Base-by-base conservation (phyloP, 2,113 vertebrate genomes). In the Actenoides hombroni region DNA sequence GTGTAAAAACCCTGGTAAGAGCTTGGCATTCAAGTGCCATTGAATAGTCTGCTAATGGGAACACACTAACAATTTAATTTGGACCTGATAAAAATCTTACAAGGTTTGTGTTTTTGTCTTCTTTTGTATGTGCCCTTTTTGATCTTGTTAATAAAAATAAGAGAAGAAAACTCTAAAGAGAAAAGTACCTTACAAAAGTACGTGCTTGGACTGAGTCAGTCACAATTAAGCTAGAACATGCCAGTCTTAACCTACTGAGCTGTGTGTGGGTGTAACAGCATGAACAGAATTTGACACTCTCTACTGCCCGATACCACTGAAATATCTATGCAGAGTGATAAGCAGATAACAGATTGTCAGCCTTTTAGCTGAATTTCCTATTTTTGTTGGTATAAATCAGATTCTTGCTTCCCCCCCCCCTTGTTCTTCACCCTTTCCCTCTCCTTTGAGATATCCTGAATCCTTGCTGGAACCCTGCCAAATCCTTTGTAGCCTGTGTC, bases 291-390 rank as follows among this genome's bases (percentile, higher is more conserved):
- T 92, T 95, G 96, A 97, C 96, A 96, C 94, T 95, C 71, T 88
- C 65, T 96, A 94, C 96, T 97, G 95, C 94, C 96, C 91, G 83
- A 96, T 96, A 92, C 88, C 94, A 92, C 88, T 92, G 90, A 96
- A 94, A 95, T 97, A 96, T 93, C 95, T 95, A 86, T 86, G 92
- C 83, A 87, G 95, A 97, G 80, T 94, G 96, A 95, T 96, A 96
- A 96, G 95, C 92, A 94, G 94, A 96, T 97, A 97, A 96, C 96
- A 96, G 92, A 97, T 96, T 97, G 96, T 97, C 95, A 96, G 94
- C 96, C 95, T 97, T 96, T 97, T 97, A 95, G 96, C 92, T 96
- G 94, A 96, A 96, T 97, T 96, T 95, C 95, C 95, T 93, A 92
- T 95, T 97, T 97, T 94, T 84, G 83, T 94, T 94, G 74, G 77